Evolutionary conservation across 2,797 vertebrate species (phyloP).

Genomic region (Chelonia mydas): DNA sequence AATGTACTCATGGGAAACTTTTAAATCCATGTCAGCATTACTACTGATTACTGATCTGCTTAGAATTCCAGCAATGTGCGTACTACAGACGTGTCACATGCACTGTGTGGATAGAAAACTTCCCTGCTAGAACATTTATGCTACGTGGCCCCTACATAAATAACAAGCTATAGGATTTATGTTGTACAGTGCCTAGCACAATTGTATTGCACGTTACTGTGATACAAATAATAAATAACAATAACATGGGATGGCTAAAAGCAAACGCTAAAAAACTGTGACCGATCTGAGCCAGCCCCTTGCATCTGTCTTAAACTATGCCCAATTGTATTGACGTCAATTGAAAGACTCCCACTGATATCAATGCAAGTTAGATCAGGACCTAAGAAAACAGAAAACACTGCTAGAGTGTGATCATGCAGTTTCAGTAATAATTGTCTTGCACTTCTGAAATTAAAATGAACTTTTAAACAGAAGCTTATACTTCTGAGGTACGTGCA

Average conservation of each 20-base stretch:
- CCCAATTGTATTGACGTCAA: background rate
- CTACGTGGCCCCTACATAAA: too few relatives aligned
- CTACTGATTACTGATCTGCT: background rate
- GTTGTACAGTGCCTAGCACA: background rate
- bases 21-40: background rate
- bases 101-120: background rate
- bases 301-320: fast-evolving
- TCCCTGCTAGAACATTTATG: too few relatives aligned
- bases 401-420: too few relatives aligned
- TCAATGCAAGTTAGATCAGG: background rate
- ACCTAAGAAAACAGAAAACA: too few relatives aligned
- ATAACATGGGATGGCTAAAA: background rate
- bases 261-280: background rate
- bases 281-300: background rate
- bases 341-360: background rate
- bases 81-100: background rate
- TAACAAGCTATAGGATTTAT: background rate
- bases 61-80: background rate
- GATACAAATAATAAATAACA: background rate
- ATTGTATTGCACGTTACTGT: background rate
- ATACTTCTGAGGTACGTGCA: background rate
- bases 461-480: too few relatives aligned
- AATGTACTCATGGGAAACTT: background rate
- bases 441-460: too few relatives aligned
- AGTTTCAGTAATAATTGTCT: too few relatives aligned